Conservation (phyloP, 1,140 invertebrate species). For the Trachelipus rathkii region DNA sequence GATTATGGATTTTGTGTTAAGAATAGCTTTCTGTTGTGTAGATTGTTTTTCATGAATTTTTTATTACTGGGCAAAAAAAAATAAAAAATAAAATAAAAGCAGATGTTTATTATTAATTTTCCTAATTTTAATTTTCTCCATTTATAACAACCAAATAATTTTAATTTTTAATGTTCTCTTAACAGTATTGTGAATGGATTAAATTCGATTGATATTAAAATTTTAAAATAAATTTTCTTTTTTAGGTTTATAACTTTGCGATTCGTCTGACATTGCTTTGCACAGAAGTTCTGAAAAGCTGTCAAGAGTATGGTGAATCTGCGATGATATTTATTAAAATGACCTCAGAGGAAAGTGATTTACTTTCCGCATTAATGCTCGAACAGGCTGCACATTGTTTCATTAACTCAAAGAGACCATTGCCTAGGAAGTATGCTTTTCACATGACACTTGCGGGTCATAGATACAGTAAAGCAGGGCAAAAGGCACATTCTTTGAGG, state of each 20-base stretch:
- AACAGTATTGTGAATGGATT: too few relatives aligned
- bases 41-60: too few relatives aligned
- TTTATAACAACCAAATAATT: too few relatives aligned
- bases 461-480: conserved; percentile 80
- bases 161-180: too few relatives aligned
- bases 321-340: conserved; percentile 89
- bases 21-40: too few relatives aligned
- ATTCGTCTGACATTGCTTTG: conserved; percentile 83
- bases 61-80: too few relatives aligned
- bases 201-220: too few relatives aligned
- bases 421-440: conserved; percentile 93
- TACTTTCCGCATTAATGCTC: conserved; percentile 72
- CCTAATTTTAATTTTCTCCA: too few relatives aligned
- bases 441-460: conserved; percentile 93
- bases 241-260: conserved; percentile 60
- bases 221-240: neutral
- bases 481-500: conserved; percentile 80
- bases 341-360: conserved; percentile 89
- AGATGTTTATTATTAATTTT: too few relatives aligned
- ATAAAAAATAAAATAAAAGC: too few relatives aligned
- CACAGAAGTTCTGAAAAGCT: conserved; percentile 75
- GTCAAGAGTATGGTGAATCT: conserved; percentile 75
- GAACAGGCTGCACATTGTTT: conserved; percentile 95
- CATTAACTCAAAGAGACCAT: conserved; percentile 64
- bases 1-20: too few relatives aligned